A percentile compares a stretch with the other conserved stretches of the same genome.
Conservation (phyloP, 2,113 vertebrate species). For the human (Homo sapiens) region GRCh38 chr17:39068501-39069000, state of each 20-base stretch:
- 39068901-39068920: not conserved
- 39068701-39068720: not conserved
- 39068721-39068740: not conserved
- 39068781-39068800: not conserved
- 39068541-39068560: too few species aligned
- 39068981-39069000: not conserved
- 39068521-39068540: too few species aligned
- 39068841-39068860: not conserved
- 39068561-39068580: too few species aligned
- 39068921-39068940: fast-evolving
- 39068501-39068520: too few species aligned
- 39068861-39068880: not conserved
- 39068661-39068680: too few species aligned
- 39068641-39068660: too few species aligned
- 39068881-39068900: not conserved
- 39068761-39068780: not conserved
- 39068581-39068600: too few species aligned
- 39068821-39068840: not conserved
- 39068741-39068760: not conserved
- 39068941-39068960: not conserved
- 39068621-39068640: too few species aligned
- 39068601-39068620: too few species aligned
- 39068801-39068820: not conserved
- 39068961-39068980: not conserved
- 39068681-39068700: not conserved